Conservation (phyloP, 2,113 vertebrate species). For the Eulemur macaco region DNA sequence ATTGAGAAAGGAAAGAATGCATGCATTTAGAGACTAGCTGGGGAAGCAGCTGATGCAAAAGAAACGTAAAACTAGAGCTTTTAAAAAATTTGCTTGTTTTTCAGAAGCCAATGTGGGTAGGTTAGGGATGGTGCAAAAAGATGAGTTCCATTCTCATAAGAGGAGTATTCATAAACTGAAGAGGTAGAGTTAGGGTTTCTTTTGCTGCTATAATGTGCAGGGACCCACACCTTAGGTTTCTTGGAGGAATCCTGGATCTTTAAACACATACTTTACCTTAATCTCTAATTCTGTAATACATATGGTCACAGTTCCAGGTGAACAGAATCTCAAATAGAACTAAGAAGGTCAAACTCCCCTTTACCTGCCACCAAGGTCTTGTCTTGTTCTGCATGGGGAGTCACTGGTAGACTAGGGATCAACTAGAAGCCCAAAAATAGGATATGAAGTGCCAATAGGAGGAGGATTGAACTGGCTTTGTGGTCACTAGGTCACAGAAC, state of each 20-base stretch:
- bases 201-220: background rate
- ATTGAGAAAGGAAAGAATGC: background rate
- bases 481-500: slow-evolving; percentile 45
- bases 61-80: background rate
- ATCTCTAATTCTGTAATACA: slow-evolving; percentile 11
- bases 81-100: background rate
- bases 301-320: background rate
- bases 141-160: background rate
- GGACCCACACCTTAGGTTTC: background rate
- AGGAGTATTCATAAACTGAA: background rate
- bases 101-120: background rate
- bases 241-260: background rate
- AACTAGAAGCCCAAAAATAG: background rate
- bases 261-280: background rate
- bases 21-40: background rate
- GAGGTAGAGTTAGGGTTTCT: background rate
- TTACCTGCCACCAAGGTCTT: background rate
- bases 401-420: background rate
- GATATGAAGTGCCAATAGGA: background rate
- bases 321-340: background rate
- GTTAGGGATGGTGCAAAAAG: background rate
- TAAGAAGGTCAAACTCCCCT: background rate
- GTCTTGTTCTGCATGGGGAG: background rate
- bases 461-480: background rate
- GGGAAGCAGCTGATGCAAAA: background rate